phyloP scores from a whole-genome alignment of 2,113 vertebrate genomes.

The Hyla sarda region DNA sequence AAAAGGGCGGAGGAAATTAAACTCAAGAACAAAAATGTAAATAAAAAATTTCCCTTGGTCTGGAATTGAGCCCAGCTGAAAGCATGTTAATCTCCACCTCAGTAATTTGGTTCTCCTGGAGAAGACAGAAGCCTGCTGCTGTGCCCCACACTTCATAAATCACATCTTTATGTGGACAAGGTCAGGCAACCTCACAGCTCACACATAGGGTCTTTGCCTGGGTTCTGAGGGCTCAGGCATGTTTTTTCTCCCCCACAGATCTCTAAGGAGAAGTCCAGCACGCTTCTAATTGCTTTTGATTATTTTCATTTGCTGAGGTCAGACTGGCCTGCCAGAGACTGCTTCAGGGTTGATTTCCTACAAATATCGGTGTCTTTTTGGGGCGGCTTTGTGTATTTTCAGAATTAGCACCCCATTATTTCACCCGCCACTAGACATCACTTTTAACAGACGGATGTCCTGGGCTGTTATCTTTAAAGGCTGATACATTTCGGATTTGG shows the following conservation, averaged over 20 bases:
- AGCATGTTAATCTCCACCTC: conserved; percentile 99
- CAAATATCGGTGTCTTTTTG: conserved; percentile 76
- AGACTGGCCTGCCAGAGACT: conserved; percentile 85
- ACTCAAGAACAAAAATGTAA: conserved; percentile 90
- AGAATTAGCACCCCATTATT: conserved; percentile 81
- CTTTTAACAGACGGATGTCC: conserved; percentile 55
- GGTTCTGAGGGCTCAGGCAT: conserved; percentile 84
- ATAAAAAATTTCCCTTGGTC: conserved; percentile 89
- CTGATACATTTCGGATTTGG: background rate
- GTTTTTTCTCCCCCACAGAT: conserved; percentile 94
- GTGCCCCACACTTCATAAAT: conserved; percentile 99
- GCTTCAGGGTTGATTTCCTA: conserved; percentile 87
- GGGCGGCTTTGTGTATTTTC: conserved; percentile 71
- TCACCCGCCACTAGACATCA: conserved; percentile 67
- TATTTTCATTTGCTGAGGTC: conserved; percentile 98
- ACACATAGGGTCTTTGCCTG: conserved; percentile 88
- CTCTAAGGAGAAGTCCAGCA: conserved; percentile 92
- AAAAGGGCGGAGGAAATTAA: conserved; percentile 84
- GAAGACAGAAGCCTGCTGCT: conserved; percentile 99
- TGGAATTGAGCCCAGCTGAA: conserved; percentile 93
- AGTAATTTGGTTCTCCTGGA: conserved; percentile 98
- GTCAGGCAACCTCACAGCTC: conserved; percentile 91
- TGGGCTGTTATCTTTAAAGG: conserved; percentile 7
- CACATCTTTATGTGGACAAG: conserved; percentile 99
- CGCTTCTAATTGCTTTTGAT: conserved; percentile 99